Conservation (phyloP, 2,797 vertebrate genomes). For the Tauraco hartlaubi region DNA sequence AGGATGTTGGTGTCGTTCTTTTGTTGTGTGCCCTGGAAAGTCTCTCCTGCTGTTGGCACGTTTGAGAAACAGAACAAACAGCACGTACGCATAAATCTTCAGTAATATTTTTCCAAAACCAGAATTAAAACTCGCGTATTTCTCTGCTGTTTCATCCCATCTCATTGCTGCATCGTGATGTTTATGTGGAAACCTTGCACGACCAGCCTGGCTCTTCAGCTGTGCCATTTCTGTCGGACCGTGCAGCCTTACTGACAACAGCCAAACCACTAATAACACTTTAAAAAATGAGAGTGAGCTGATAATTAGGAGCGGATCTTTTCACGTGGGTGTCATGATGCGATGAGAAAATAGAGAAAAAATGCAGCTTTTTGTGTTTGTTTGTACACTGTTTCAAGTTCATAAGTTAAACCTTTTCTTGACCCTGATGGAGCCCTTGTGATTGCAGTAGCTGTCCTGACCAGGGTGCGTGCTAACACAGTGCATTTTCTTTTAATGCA, state of each 20-base stretch:
- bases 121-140: not conserved
- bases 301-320: not conserved
- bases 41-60: not conserved
- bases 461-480: not conserved
- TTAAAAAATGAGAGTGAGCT: not conserved
- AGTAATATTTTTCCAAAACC: not conserved
- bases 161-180: not conserved
- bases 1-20: rapidly evolving
- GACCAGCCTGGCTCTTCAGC: not conserved
- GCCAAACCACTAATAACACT: not conserved
- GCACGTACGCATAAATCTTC: not conserved
- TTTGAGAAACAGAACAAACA: not conserved
- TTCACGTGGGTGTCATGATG: not conserved
- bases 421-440: not conserved
- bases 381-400: not conserved
- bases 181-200: not conserved
- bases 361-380: not conserved
- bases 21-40: not conserved
- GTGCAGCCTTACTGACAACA: not conserved
- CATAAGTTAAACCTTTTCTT: not conserved
- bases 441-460: not conserved
- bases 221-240: not conserved
- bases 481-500: not conserved
- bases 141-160: not conserved
- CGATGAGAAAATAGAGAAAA: not conserved